Evolutionary conservation across 2,888 invertebrate species (phyloP), one percentile per base, ranked within the genome.

Genomic region (Allophyes oxyacanthae): DNA sequence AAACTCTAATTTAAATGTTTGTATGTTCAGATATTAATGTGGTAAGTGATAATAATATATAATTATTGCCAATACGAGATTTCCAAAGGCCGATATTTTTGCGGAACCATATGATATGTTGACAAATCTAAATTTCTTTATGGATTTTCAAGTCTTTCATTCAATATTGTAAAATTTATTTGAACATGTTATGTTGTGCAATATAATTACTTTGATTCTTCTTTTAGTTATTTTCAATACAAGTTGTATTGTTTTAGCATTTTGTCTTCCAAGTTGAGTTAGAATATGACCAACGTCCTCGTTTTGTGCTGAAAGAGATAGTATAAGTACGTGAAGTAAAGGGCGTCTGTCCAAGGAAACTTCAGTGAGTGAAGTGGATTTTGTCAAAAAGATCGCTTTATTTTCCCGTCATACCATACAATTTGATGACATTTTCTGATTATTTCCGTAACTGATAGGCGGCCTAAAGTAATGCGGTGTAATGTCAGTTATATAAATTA

Each of bases 241-340:
- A 6, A 38, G 28, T 34, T 51, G 67, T 73, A 65, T 65, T 69
- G 65, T 66, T 58, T 69, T 69, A 76, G 67, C 54, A 67, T 80
- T 79, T 78, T 69, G 81, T 81, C 82, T 83, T 84, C 82, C 83
- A 82, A 69, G 48, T 70, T 70, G 45, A 61, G 56, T 72, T 72
- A 54, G 44, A 41, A 20, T 48, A 44, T 49, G 41, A 57, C 37
- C 37, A 37, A 57, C 56, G 51, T 55, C 41, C 52, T 60, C 32
- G 41, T 60, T 61, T 61, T 48, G 55, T 62, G 55, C 41, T 56
- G 50, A 59, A 50, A 42, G 38, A 48, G 15, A 30, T 58, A 57
- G 52, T 50, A 30, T 57, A 50, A 50, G 30, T 41, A 59, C 11
- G 20, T 53, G 51, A 52, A 42, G 30, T 57, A 11, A 51, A 55